A percentile compares a stretch with the other conserved stretches of the same genome.
Conservation (phyloP, 2,888 invertebrate species). For the Eupithecia insigniata region DNA sequence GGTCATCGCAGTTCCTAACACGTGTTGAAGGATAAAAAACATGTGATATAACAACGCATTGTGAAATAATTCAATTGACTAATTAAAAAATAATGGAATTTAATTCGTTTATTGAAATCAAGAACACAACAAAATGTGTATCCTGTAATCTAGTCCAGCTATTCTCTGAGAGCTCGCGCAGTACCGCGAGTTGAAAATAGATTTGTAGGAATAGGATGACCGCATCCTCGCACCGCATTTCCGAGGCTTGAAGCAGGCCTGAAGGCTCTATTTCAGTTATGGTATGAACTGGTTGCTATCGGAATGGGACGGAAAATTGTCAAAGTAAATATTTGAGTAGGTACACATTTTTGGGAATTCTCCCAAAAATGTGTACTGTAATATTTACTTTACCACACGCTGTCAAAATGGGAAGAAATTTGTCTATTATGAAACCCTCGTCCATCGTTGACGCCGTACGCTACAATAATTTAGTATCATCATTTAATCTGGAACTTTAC, state of each 20-base stretch:
- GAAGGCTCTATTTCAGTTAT: slow-evolving; percentile 13
- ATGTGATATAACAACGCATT: not conserved
- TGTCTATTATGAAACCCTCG: too few species aligned
- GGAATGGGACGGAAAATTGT: not conserved
- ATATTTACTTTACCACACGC: too few species aligned
- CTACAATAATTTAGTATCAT: too few species aligned
- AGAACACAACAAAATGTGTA: not conserved
- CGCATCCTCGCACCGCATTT: slow-evolving; percentile 13
- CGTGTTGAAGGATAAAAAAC: not conserved
- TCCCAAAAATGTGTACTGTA: too few species aligned
- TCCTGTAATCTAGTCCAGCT: slow-evolving; percentile 1
- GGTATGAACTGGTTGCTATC: not conserved
- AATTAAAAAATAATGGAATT: too few species aligned
- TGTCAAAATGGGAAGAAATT: too few species aligned
- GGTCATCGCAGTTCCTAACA: not conserved
- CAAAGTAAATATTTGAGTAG: too few species aligned
- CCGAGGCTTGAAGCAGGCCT: not conserved
- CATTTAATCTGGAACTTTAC: too few species aligned
- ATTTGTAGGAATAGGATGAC: slow-evolving; percentile 19
- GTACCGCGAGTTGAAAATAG: slow-evolving; percentile 11
- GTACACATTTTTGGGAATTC: too few species aligned
- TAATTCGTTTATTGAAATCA: not conserved
- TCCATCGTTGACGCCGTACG: too few species aligned
- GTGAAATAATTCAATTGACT: not conserved
- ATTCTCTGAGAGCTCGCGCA: not conserved